Conservation (phyloP, 2,113 vertebrate species). For the Trichechus manatus region DNA sequence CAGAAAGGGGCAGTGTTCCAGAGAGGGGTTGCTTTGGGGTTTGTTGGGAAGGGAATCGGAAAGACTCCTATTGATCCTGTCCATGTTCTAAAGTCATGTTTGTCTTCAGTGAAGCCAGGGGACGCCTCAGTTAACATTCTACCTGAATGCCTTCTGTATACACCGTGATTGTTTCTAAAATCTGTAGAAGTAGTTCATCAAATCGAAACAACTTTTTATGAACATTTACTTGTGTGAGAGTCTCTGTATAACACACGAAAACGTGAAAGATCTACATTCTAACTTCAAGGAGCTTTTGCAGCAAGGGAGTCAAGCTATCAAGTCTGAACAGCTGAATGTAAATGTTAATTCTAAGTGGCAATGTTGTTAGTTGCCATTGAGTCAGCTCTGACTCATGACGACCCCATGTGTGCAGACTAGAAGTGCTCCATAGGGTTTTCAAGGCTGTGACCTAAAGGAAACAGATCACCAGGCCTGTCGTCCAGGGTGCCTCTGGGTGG, state of each 20-base stretch:
- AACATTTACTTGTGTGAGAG: background rate
- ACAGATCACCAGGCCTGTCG: background rate
- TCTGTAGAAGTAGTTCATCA: background rate
- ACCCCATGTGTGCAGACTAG: background rate
- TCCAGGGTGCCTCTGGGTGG: background rate
- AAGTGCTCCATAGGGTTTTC: background rate
- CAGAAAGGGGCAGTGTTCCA: background rate
- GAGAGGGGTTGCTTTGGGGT: background rate
- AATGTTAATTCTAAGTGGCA: background rate
- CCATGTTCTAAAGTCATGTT: background rate
- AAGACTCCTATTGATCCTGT: background rate
- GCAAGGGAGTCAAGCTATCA: background rate
- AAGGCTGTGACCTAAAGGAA: background rate
- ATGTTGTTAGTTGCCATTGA: background rate
- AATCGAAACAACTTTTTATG: background rate
- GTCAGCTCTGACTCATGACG: background rate
- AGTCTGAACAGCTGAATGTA: background rate
- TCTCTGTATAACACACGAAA: background rate
- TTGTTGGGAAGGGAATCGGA: background rate
- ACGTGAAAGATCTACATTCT: background rate
- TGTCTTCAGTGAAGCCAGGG: background rate
- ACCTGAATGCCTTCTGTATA: background rate
- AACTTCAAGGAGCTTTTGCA: conserved; percentile 1
- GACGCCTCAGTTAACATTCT: conserved; percentile 31
- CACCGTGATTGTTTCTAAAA: background rate